Evolutionary conservation across 1,140 invertebrate species (phyloP), one percentile per base, ranked within the genome.

Genomic region (Drosophila paulistorum): DNA sequence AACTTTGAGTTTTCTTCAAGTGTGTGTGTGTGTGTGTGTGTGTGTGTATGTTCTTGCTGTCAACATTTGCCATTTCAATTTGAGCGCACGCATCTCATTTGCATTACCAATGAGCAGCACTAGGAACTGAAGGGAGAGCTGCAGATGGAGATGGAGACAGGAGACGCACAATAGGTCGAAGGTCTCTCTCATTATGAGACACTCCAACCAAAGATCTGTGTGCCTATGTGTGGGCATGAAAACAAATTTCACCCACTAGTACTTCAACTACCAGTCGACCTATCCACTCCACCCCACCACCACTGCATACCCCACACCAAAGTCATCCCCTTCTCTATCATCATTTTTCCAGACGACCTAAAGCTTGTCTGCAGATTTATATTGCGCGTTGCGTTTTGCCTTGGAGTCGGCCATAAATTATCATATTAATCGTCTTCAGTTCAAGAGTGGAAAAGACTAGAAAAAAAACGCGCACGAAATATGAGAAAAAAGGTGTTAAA

Each of bases 31-130:
- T 11, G 17, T 48, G 17, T 23, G 4, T 51, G 10, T 51, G 14
- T 48, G 14, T 48, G 45, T 48, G 14, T 51, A 2, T 23, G 20
- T 76, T 76, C 74, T 63, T 68, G 57, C 66, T 77, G 74, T 77
- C 74, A 71, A 78, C 74, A 78, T 78, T 78, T 78, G 75, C 76
- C 74, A 78, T 78, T 78, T 78, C 76, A 78, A 78, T 78, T 77
- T 77, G 68, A 75, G 75, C 59, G 74, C 74, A 77, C 74, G 75
- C 75, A 77, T 77, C 75, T 77, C 76, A 78, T 78, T 78, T 78
- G 76, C 76, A 78, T 78, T 72, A 45, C 48, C 75, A 77, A 77
- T 77, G 77, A 77, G 23, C 33, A 20, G 41, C 35, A 51, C 45
- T 14, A 51, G 17, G 30, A 20, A 23, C 37, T 26, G 6, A 4